Conservation (phyloP, 1,140 invertebrate genomes). For the Cherax quadricarinatus region DNA sequence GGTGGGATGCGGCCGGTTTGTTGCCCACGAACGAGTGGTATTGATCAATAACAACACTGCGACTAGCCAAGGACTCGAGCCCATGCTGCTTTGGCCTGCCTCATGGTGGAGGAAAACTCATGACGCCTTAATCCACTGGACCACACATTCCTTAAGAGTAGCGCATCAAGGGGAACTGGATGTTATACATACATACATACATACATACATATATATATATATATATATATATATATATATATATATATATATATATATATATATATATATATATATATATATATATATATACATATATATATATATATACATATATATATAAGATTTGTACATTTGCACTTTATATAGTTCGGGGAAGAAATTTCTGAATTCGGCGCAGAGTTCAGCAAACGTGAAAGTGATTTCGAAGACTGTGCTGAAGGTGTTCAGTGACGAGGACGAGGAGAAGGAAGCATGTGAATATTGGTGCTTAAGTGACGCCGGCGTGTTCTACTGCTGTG, state of each 20-base stretch:
- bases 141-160: no score
- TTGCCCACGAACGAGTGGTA: no score
- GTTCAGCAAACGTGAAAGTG: not conserved
- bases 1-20: no score
- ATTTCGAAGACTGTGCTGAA: not conserved
- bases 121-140: no score
- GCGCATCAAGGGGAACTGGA: no score
- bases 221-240: not conserved
- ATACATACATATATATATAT: not conserved
- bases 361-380: not conserved
- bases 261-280: constrained; percentile 8
- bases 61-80: no score
- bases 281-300: not conserved
- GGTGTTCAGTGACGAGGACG: not conserved
- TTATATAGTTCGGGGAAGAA: not conserved
- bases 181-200: no score
- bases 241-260: constrained; percentile 36
- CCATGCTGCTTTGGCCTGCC: no score
- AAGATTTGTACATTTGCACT: not conserved
- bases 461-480: not conserved
- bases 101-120: no score
- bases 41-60: no score
- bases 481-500: not conserved
- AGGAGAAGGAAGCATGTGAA: not conserved
- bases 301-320: constrained; percentile 29